phyloP scores from a whole-genome alignment of 92 coral and sea anemone species.

The Phenganax stokvisi region DNA sequence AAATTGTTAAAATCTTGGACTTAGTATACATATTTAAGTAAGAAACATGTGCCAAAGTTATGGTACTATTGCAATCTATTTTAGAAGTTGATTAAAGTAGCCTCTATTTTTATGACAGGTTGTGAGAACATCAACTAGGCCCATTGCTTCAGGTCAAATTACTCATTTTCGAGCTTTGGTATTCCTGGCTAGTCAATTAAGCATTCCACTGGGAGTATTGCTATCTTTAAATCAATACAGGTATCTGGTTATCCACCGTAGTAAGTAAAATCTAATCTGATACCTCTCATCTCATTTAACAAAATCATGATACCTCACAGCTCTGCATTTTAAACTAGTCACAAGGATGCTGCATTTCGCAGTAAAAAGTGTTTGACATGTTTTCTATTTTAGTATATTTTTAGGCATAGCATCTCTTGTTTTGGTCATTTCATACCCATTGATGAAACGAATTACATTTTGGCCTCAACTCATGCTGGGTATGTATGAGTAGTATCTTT shows the following conservation, averaged over 20 bases:
- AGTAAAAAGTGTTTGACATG: not conserved
- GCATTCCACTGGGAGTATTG: slow-evolving; percentile 68
- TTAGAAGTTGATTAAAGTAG: not conserved
- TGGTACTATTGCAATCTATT: not conserved
- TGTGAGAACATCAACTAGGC: slow-evolving; percentile 79
- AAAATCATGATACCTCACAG: too few species aligned
- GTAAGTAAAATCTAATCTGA: not conserved
- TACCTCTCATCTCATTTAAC: too few species aligned
- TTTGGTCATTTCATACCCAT: slow-evolving; percentile 69
- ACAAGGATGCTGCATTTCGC: too few species aligned
- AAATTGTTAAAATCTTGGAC: too few species aligned
- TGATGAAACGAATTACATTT: slow-evolving; percentile 83
- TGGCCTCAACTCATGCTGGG: slow-evolving; percentile 92
- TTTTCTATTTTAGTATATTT: slow-evolving; percentile 47
- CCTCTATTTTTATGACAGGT: slow-evolving; percentile 48
- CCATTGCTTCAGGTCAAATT: slow-evolving; percentile 75
- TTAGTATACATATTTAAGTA: too few species aligned
- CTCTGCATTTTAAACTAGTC: too few species aligned
- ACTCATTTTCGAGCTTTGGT: slow-evolving; percentile 77
- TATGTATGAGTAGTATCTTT: slow-evolving; percentile 9
- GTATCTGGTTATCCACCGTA: slow-evolving; percentile 34
- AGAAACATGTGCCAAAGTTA: too few species aligned
- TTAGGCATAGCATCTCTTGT: slow-evolving; percentile 75
- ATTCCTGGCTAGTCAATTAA: slow-evolving; percentile 79
- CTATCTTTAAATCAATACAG: slow-evolving; percentile 80